These are phyloP conservation scores for Atherix ibis DNA, from an alignment of 2,888 invertebrate species.

Conservation along the genomic window DNA sequence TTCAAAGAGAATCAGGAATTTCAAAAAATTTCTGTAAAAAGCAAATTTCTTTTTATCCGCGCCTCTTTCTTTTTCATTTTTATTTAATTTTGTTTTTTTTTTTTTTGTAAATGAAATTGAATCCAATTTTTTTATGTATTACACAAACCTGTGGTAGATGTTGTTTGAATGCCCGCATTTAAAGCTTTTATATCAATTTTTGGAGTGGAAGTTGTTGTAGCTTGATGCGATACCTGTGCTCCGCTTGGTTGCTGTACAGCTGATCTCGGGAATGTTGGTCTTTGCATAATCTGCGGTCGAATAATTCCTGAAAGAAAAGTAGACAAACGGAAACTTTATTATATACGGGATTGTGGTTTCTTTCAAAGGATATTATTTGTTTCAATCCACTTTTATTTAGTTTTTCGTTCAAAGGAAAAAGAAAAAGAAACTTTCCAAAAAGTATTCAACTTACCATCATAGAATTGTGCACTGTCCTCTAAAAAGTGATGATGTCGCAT, in stretches of 20 bases:
- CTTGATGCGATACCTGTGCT: slow-evolving; percentile 7
- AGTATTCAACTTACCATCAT: slow-evolving; percentile 50
- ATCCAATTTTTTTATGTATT: too few species aligned
- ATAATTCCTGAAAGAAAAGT: slow-evolving; percentile 44
- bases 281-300: slow-evolving; percentile 54
- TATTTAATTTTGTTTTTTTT: too few species aligned
- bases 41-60: too few species aligned
- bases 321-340: not conserved
- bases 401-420: too few species aligned
- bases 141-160: slow-evolving; percentile 25
- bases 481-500: slow-evolving; percentile 80
- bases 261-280: slow-evolving; percentile 44
- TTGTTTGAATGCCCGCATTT: slow-evolving; percentile 32
- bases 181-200: slow-evolving; percentile 25
- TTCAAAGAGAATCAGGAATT: too few species aligned
- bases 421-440: too few species aligned
- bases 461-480: slow-evolving; percentile 62
- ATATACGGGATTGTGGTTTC: too few species aligned
- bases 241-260: slow-evolving; percentile 22
- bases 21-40: too few species aligned
- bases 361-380: too few species aligned
- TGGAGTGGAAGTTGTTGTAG: slow-evolving; percentile 29
- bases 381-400: too few species aligned
- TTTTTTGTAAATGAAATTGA: too few species aligned
- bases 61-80: too few species aligned